Conservation (phyloP, 2,888 invertebrate species). For the Plutella xylostella region DNA sequence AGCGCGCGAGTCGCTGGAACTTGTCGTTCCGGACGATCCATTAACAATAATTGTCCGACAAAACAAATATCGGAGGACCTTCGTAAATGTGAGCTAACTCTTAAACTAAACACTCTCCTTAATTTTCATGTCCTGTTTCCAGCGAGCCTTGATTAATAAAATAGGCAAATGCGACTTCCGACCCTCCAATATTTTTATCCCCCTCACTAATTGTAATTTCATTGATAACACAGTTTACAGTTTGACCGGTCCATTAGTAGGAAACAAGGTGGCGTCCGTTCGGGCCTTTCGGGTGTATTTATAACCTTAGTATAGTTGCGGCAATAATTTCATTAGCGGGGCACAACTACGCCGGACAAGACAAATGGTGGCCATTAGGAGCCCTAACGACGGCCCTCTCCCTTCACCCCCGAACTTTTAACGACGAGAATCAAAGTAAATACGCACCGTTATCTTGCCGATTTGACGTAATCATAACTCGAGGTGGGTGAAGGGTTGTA, state of each 20-base stretch:
- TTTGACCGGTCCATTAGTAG: slow-evolving; percentile 69
- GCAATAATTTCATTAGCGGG: slow-evolving; percentile 71
- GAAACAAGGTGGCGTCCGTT: slow-evolving; percentile 64
- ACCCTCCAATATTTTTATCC: slow-evolving; percentile 60
- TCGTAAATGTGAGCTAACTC: not conserved
- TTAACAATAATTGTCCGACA: not conserved
- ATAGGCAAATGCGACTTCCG: slow-evolving; percentile 48
- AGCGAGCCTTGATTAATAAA: slow-evolving; percentile 29
- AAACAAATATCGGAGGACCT: slow-evolving; percentile 1
- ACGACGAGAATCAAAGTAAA: slow-evolving; percentile 70
- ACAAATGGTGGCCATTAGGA: slow-evolving; percentile 70
- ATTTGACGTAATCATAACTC: slow-evolving; percentile 61
- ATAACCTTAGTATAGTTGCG: slow-evolving; percentile 68
- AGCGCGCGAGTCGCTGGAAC: no score
- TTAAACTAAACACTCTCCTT: slow-evolving; percentile 2
- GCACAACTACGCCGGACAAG: slow-evolving; percentile 69
- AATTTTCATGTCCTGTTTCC: slow-evolving; percentile 30
- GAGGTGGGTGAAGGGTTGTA: slow-evolving; percentile 46
- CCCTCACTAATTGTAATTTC: slow-evolving; percentile 65
- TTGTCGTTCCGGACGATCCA: not conserved
- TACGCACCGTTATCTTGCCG: slow-evolving; percentile 65
- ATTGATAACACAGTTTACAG: slow-evolving; percentile 70
- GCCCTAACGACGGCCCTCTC: slow-evolving; percentile 61
- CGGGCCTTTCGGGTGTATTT: slow-evolving; percentile 60
- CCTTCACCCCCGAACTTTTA: slow-evolving; percentile 65